phyloP scores from a whole-genome alignment of 2,797 vertebrate genomes.

The Acipenser ruthenus region DNA sequence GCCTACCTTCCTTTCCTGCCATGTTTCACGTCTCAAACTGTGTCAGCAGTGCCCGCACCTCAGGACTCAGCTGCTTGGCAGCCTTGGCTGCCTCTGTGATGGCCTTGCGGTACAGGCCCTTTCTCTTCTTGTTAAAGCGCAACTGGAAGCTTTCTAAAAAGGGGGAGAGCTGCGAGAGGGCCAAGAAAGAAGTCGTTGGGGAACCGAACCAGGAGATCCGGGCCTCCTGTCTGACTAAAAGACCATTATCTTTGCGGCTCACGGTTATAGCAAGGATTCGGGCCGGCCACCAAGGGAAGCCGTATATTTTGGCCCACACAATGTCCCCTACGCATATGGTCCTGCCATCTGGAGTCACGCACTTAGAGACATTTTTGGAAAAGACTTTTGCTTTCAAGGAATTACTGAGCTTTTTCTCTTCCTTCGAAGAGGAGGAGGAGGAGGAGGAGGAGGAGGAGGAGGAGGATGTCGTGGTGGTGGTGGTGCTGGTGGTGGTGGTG shows the following conservation, averaged over 20 bases:
- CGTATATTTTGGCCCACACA: slow-evolving; percentile 98
- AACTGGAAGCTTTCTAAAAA: slow-evolving; percentile 97
- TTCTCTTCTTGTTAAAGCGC: slow-evolving; percentile 96
- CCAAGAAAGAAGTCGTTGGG: slow-evolving; percentile 91
- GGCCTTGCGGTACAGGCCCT: slow-evolving; percentile 94
- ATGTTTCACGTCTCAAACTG: slow-evolving; percentile 91
- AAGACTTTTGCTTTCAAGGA: slow-evolving; percentile 82
- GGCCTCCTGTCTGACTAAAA: slow-evolving; percentile 86
- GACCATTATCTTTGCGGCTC: slow-evolving; percentile 81
- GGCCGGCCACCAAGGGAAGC: slow-evolving; percentile 97
- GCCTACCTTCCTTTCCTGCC: slow-evolving; percentile 34
- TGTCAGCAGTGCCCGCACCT: slow-evolving; percentile 90
- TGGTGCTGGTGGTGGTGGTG: neutral
- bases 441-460: slow-evolving; percentile 49
- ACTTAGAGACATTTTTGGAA: slow-evolving; percentile 93
- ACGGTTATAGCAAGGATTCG: slow-evolving; percentile 86
- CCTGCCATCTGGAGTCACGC: slow-evolving; percentile 82
- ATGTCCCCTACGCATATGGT: slow-evolving; percentile 94
- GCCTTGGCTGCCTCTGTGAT: slow-evolving; percentile 93
- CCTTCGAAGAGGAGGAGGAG: slow-evolving; percentile 58
- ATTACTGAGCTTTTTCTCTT: slow-evolving; percentile 80
- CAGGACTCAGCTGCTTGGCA: slow-evolving; percentile 92
- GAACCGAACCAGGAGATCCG: slow-evolving; percentile 96
- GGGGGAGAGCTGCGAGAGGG: slow-evolving; percentile 83
- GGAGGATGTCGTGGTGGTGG: slow-evolving; percentile 27